These are phyloP conservation scores for Spatulosminthurus flaviceps DNA, from an alignment of 2,888 invertebrate genomes.

Conservation along the genomic window DNA sequence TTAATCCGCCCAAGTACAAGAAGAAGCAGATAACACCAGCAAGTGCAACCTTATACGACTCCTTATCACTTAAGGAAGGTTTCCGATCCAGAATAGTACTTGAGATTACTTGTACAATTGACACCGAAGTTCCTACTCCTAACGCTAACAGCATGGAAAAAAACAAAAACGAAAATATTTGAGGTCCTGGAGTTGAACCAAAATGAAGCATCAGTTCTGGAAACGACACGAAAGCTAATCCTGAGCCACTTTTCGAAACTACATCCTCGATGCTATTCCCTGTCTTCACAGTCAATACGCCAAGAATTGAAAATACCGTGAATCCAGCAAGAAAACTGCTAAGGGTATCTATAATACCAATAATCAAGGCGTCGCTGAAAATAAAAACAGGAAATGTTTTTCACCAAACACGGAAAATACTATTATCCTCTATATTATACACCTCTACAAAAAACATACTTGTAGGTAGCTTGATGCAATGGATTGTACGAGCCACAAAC, in stretches of 20 bases:
- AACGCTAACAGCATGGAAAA: constrained; percentile 24
- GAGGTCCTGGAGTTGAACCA: neutral
- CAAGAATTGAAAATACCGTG: neutral
- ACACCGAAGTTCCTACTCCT: neutral
- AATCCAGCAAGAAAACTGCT: neutral
- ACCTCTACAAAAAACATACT: too few relatives aligned
- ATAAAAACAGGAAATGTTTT: neutral
- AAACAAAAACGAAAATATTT: constrained; percentile 17
- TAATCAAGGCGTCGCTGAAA: neutral
- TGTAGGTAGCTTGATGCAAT: neutral
- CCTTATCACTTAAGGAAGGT: neutral
- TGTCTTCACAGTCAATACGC: neutral
- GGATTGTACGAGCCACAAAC: constrained; percentile 7
- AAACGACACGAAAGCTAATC: constrained; percentile 30
- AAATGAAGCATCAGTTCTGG: constrained; percentile 32
- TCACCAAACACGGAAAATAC: neutral
- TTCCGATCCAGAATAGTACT: neutral
- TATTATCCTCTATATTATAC: neutral
- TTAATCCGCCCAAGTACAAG: neutral
- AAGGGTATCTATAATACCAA: neutral
- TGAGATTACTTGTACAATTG: neutral
- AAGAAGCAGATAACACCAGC: neutral
- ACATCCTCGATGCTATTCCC: neutral
- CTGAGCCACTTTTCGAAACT: neutral
- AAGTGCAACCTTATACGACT: neutral